Evolutionary conservation across 2,888 invertebrate genomes (phyloP), one percentile per base, ranked within the genome.

Genomic region (Orchesellides sinensis): DNA sequence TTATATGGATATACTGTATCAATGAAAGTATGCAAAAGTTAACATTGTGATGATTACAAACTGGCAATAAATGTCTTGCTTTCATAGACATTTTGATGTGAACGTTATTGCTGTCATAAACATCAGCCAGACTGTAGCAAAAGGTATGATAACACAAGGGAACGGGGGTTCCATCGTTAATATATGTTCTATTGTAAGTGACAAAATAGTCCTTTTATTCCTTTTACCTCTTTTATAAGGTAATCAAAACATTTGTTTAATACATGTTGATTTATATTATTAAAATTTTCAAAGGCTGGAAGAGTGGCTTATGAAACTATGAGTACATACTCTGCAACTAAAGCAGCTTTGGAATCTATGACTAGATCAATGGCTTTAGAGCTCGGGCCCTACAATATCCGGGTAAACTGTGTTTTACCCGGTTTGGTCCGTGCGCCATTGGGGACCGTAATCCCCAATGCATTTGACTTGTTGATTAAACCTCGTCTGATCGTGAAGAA

Each of bases 281-380:
- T n/a, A 5, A 5, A 14, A 14, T 40, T 8, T 40, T 40, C n/a
- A 5, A 2, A 8, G 59, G 59, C n/a, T 29, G n/a, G n/a, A 1
- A 21, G 17, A 59, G 17, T 5, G 0, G 25, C 40, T n/a, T 2
- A 23, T 8, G 14, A 21, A 1, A 10, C 21, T 21, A 35, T 35
- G 5, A 21, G 14, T 2, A 89, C 89, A 0, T 92, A 92, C 86
- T 86, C 90, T 84, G 89, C 91, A 1, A 89, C 91, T 2, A 92
- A 92, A 87, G 91, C 90, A 6, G 92, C 92, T 6, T 87, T 92
- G 8, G 92, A 92, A 84, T 89, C 90, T 81, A 83, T 92, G 1
- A 78, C 78, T 2, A 78, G 61, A 21, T 25, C 32, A 4, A 40
- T 78, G 68, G 69, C 78, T 1, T 8, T 68, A 14, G 78, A 78